Conservation (phyloP, 2,888 invertebrate species). For the Macrosoma leucophasiata region DNA sequence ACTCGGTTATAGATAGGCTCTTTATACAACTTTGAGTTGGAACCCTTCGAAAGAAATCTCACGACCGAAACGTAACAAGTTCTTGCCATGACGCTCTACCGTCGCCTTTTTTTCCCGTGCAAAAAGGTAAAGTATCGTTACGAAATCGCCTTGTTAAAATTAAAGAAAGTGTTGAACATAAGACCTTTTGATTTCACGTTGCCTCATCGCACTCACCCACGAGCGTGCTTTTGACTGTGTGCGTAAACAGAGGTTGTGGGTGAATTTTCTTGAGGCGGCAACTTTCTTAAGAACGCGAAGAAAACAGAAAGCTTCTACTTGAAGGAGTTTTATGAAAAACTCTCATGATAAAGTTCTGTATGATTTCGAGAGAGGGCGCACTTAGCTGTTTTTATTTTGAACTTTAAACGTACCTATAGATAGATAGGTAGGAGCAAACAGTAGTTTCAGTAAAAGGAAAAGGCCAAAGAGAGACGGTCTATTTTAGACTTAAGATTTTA, state of each 20-base stretch:
- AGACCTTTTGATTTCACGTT: slow-evolving; percentile 31
- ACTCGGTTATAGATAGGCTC: background rate
- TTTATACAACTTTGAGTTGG: no score
- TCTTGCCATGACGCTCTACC: no score
- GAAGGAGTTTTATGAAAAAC: slow-evolving; percentile 67
- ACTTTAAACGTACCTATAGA: no score
- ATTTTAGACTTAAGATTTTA: no score
- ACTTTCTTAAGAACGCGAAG: slow-evolving; percentile 71
- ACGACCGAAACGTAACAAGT: no score
- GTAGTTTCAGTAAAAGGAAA: no score
- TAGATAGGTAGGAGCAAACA: no score
- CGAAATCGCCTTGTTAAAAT: no score
- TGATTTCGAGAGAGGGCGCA: slow-evolving; percentile 55
- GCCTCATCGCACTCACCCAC: slow-evolving; percentile 30
- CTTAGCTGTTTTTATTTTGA: slow-evolving; percentile 15
- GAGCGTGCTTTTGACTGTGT: slow-evolving; percentile 34
- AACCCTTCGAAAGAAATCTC: no score
- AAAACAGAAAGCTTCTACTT: slow-evolving; percentile 70
- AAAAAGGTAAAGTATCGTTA: no score
- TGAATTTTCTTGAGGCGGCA: slow-evolving; percentile 63
- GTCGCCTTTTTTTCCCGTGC: no score
- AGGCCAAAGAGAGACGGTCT: no score
- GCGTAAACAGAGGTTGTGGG: slow-evolving; percentile 41
- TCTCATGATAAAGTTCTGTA: slow-evolving; percentile 42
- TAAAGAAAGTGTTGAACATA: slow-evolving; percentile 22